Conservation (phyloP, 2,797 vertebrate genomes). For the Cichlasoma orientale region DNA sequence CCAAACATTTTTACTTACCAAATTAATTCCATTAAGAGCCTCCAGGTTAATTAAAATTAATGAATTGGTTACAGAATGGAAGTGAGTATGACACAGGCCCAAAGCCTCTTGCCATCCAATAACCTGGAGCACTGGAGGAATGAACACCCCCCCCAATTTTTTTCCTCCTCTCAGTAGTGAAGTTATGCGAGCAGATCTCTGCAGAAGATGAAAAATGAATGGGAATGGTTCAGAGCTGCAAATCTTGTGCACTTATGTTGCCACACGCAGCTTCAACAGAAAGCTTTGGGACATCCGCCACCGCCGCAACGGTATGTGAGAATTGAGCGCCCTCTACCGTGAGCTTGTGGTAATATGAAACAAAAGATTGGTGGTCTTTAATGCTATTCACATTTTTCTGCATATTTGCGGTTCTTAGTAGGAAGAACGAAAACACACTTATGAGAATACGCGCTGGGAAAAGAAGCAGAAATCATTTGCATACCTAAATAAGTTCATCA, state of each 20-base stretch:
- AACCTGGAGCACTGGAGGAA: neutral
- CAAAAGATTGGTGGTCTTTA: neutral
- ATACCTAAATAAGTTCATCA: neutral
- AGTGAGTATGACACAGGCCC: neutral
- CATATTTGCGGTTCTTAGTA: neutral
- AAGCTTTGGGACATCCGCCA: neutral
- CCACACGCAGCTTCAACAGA: conserved; percentile 4
- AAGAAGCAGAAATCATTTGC: neutral
- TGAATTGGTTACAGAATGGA: neutral
- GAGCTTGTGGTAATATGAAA: neutral
- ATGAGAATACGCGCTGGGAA: neutral
- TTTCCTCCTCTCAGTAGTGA: neutral
- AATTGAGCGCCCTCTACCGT: conserved; percentile 67
- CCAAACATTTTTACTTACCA: neutral
- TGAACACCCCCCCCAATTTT: neutral
- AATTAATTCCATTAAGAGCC: conserved; percentile 10
- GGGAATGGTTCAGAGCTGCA: conserved; percentile 1
- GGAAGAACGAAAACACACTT: neutral
- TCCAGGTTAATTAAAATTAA: conserved; percentile 14
- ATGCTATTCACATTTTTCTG: neutral
- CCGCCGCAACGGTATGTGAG: conserved; percentile 6
- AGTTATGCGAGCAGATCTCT: neutral
- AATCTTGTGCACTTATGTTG: conserved; percentile 15
- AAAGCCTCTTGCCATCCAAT: neutral
- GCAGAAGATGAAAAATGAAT: conserved; percentile 13